A percentile compares a stretch with the other conserved stretches of the same genome.
Conservation (phyloP, 2,888 invertebrate species). For the Sepiola atlantica region DNA sequence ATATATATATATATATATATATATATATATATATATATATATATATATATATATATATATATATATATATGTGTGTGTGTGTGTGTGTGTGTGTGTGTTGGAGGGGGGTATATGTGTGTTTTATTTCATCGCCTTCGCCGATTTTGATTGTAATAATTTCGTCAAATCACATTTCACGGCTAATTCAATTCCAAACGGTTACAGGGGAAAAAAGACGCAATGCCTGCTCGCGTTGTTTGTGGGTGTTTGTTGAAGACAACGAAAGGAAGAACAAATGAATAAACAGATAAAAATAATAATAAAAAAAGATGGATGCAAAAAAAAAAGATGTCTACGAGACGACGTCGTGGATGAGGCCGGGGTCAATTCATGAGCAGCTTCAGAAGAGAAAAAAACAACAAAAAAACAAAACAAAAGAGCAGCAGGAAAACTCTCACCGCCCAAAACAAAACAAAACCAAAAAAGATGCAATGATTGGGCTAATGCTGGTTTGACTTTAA, state of each 20-base stretch:
- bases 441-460: background rate
- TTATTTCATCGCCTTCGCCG: background rate
- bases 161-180: slow-evolving; percentile 5
- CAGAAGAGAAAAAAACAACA: background rate
- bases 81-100: background rate
- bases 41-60: no score
- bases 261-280: background rate
- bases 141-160: slow-evolving; percentile 32
- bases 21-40: no score
- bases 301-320: background rate
- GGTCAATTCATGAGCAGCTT: background rate
- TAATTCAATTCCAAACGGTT: background rate
- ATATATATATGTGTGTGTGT: no score
- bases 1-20: no score
- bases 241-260: background rate
- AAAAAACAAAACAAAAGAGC: background rate
- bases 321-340: background rate
- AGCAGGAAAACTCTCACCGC: background rate
- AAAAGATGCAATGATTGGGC: background rate
- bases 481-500: background rate
- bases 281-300: no score
- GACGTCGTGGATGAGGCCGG: background rate
- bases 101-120: background rate
- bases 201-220: background rate
- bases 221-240: background rate